Evolutionary conservation across 2,888 invertebrate genomes (phyloP), one percentile per base, ranked within the genome.

Genomic region (Hypercompe scribonia): DNA sequence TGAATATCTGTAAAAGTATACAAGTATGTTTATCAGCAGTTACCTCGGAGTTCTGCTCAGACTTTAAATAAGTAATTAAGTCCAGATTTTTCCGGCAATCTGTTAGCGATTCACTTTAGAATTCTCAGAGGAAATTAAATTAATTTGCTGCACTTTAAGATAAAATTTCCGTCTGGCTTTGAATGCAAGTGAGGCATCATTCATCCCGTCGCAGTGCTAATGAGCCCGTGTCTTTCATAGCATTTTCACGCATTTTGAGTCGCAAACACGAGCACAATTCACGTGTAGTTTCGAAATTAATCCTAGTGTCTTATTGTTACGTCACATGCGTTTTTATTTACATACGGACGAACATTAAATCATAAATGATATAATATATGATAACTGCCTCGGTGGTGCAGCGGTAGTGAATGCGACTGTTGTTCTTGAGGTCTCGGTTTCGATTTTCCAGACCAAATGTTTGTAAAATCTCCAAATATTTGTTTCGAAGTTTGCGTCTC

Each of bases 61-160:
- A n/a, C n/a, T n/a, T n/a, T n/a, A n/a, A n/a, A n/a, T n/a, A n/a
- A n/a, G n/a, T n/a, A n/a, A n/a, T n/a, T n/a, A n/a, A n/a, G n/a
- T n/a, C n/a, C n/a, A n/a, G 2, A 58, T 28, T 28, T 11, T 11
- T 28, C 10, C 28, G 0, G 28, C n/a, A n/a, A 58, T n/a, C 28
- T 28, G 11, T 11, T 24, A 54, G 3, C n/a, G 13, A 58, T 28
- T 13, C 28, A 13, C 58, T 13, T 28, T n/a, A 10, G 3, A 58
- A 18, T 31, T 1, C 15, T 31, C 13, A 18, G 61, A 31, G 18
- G 13, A 61, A 18, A 61, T 31, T 61, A 61, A 61, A 61, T 61
- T 31, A 61, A 61, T 18, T 61, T 61, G 61, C 61, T 61, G 61
- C 61, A 61, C 18, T 31, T 61, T 61, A 18, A 61, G 61, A 61